Base-by-base conservation (phyloP, 2,888 invertebrate species). In the Syritta pipiens region DNA sequence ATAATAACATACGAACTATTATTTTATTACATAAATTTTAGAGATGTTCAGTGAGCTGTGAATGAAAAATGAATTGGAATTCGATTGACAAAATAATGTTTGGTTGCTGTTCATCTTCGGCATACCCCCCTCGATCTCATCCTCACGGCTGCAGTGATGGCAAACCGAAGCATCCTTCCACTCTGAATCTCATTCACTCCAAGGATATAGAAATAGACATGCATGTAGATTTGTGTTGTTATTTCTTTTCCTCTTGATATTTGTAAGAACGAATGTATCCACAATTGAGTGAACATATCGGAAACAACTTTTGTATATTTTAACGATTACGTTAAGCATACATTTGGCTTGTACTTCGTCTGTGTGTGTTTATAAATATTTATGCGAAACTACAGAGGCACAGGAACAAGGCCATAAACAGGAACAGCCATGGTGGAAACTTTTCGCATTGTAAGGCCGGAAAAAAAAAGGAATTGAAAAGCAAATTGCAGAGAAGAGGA, bases 21-120 rank as follows among this genome's bases (percentile, higher is more conserved):
- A 83, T 83, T 84, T 84, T 84, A 83, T 83, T 83, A 81, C 81
- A 68, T 71, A 81, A 57, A 81, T 81, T 81, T 82, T 81, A 82
- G 82, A 82, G 82, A 82, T 82, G 83, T 74, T 82, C 85, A 85
- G 81, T 85, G 85, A 85, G 84, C 85, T 85, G 85, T 85, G 84
- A 86, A 86, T 86, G 86, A 87, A 85, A 87, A 86, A 88, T 87
- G 86, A 86, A 87, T 86, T 86, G 86, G 84, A 85, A 84, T 82
- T 84, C 86, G 85, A 86, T 84, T 87, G 86, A 86, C 85, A 85
- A 84, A 85, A 85, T 84, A 85, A 84, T 83, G 82, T 83, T 81
- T 68, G 51, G 74, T 69, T 77, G 67, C 74, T 81, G 76, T 68
- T 81, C 76, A 69, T 81, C 75, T 81, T 75, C 49, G 44, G 30